These are phyloP conservation scores for Myopa tessellatipennis DNA, from an alignment of 2,888 invertebrate species.

Conservation along the genomic window DNA sequence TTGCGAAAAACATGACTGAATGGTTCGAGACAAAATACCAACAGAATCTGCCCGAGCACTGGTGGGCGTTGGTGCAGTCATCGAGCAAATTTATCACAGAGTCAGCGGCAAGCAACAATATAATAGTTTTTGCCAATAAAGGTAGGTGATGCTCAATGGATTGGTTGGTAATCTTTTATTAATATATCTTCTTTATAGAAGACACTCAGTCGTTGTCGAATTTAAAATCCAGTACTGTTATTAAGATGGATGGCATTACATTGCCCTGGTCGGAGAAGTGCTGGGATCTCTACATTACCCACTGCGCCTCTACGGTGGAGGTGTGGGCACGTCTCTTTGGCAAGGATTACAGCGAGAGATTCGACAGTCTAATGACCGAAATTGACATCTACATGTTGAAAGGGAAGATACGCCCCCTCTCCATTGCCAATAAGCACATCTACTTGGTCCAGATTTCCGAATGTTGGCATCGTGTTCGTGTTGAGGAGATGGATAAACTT, in stretches of 20 bases:
- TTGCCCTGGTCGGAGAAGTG: conserved; percentile 61
- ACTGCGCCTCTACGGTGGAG: conserved; percentile 73
- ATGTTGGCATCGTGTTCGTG: conserved; percentile 72
- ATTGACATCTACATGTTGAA: conserved; percentile 68
- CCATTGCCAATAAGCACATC: conserved; percentile 57
- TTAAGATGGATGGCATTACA: conserved; percentile 52
- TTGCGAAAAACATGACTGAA: conserved; percentile 72
- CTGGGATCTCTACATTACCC: conserved; percentile 74
- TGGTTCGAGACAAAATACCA: conserved; percentile 73
- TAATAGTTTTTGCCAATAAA: conserved; percentile 62
- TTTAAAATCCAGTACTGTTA: conserved; percentile 38
- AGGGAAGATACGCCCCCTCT: conserved; percentile 54
- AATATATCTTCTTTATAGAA: conserved; percentile 22
- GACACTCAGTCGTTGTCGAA: conserved; percentile 12
- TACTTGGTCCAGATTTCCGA: conserved; percentile 69
- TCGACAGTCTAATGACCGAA: conserved; percentile 70
- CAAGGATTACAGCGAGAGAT: conserved; percentile 72
- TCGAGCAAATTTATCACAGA: conserved; percentile 69
- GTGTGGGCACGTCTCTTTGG: conserved; percentile 78
- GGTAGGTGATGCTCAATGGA: conserved; percentile 24
- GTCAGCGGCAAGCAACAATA: conserved; percentile 55
- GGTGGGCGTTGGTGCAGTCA: conserved; percentile 74
- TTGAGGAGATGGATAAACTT: conserved; percentile 69
- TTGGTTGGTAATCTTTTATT: neutral
- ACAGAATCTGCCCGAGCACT: conserved; percentile 77